Percentiles rank a stretch among this genome's conserved stretches.
Conservation (phyloP, 92 coral and sea anemone species). For the Palythoa caribaeorum region DNA sequence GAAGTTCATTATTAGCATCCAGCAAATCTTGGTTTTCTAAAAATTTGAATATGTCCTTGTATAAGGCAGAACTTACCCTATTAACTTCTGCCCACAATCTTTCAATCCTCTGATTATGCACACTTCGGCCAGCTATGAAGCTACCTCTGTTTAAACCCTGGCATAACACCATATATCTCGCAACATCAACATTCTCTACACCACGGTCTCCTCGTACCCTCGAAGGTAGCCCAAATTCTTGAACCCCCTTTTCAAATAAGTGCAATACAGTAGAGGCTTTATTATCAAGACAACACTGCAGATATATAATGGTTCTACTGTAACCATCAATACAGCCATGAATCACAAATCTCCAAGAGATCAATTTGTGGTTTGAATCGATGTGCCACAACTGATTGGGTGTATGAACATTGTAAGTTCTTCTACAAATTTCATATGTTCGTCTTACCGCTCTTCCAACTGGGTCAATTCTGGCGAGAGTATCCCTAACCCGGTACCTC, state of each 20-base stretch:
- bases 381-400: conserved; percentile 45
- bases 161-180: conserved; percentile 36
- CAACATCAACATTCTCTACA: conserved; percentile 62
- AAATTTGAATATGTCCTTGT: conserved; percentile 42
- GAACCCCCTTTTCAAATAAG: conserved; percentile 51
- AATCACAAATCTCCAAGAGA: conserved; percentile 41
- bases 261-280: conserved; percentile 45
- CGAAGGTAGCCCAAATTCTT: conserved; percentile 59
- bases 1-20: conserved; percentile 45
- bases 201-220: conserved; percentile 57
- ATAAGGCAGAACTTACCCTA: conserved; percentile 43
- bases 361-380: conserved; percentile 51
- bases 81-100: conserved; percentile 35
- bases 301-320: conserved; percentile 39
- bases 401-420: conserved; percentile 8
- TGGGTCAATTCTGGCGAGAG: conserved; percentile 12
- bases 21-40: conserved; percentile 50
- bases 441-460: conserved; percentile 3
- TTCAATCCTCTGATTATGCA: conserved; percentile 22
- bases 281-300: conserved; percentile 37
- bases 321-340: conserved; percentile 58
- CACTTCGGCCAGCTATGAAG: conserved; percentile 48
- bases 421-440: neutral
- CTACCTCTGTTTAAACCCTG: conserved; percentile 56
- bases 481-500: conserved; percentile 26